These are phyloP conservation scores for Metacarcinus magister DNA, from an alignment of 2,888 invertebrate species.

Conservation along the genomic window DNA sequence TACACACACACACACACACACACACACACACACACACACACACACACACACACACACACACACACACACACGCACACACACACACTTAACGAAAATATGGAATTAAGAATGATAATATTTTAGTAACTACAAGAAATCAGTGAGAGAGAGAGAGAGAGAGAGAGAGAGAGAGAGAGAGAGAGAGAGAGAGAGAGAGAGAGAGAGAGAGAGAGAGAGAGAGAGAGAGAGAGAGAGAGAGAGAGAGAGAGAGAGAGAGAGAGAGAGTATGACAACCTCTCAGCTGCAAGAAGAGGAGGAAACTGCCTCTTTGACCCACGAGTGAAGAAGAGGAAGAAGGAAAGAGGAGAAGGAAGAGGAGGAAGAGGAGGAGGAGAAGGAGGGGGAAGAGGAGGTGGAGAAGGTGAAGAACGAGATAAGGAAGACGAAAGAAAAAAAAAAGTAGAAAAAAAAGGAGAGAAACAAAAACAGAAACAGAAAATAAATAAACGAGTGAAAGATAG, in stretches of 20 bases:
- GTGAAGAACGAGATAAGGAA: neutral
- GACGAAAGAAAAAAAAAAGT: neutral
- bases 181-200: neutral
- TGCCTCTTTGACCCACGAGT: neutral
- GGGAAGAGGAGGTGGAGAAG: neutral
- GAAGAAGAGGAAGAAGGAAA: neutral
- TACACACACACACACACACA: neutral
- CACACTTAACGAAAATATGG: neutral
- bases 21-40: slow-evolving; percentile 15
- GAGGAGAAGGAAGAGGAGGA: neutral
- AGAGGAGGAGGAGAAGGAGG: neutral
- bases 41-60: slow-evolving; percentile 26
- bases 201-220: neutral
- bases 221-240: neutral
- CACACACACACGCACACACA: neutral
- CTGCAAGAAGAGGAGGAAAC: neutral
- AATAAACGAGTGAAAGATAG: neutral
- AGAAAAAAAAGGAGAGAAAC: neutral
- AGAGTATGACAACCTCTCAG: neutral
- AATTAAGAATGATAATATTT: neutral
- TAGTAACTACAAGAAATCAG: neutral
- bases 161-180: too few species aligned
- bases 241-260: slow-evolving; percentile 16
- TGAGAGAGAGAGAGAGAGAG: too few species aligned
- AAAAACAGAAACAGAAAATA: neutral